These are phyloP conservation scores for Oryzias curvinotus DNA, from an alignment of 2,113 vertebrate species.

Conservation along the genomic window DNA sequence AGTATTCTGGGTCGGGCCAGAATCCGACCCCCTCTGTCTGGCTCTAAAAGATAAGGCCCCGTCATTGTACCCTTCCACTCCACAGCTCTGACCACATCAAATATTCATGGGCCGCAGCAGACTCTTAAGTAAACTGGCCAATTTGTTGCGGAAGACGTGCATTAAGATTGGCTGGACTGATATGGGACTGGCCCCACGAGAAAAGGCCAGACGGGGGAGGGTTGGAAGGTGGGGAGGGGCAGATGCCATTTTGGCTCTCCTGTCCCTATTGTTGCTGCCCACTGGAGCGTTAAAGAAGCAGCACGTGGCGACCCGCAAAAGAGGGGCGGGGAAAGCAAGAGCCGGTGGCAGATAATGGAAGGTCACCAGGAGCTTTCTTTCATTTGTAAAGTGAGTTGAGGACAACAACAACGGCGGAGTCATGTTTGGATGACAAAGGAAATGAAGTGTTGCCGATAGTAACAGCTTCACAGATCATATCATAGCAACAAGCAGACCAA, in stretches of 20 bases:
- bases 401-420: constrained; percentile 28
- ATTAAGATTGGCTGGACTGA: constrained; percentile 75
- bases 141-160: constrained; percentile 78
- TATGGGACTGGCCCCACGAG: constrained; percentile 52
- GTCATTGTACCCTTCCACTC: constrained; percentile 72
- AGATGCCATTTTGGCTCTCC: constrained; percentile 66
- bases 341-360: constrained; percentile 40
- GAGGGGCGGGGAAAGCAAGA: constrained; percentile 9
- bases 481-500: constrained; percentile 33
- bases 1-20: constrained; percentile 59
- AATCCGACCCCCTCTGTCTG: constrained; percentile 69
- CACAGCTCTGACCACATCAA: constrained; percentile 69
- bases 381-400: constrained; percentile 30
- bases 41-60: constrained; percentile 78
- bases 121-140: constrained; percentile 81
- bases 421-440: constrained; percentile 58
- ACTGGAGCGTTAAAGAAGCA: constrained; percentile 25
- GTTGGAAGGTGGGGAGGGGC: background rate
- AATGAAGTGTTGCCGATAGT: constrained; percentile 25
- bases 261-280: constrained; percentile 65
- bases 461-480: constrained; percentile 27
- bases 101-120: constrained; percentile 78
- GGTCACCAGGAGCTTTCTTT: constrained; percentile 49
- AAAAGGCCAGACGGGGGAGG: constrained; percentile 31
- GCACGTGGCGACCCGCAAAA: constrained; percentile 47